Evolutionary conservation across 2,888 invertebrate genomes (phyloP), one percentile per base, ranked within the genome.

Genomic region (Boloria selene): DNA sequence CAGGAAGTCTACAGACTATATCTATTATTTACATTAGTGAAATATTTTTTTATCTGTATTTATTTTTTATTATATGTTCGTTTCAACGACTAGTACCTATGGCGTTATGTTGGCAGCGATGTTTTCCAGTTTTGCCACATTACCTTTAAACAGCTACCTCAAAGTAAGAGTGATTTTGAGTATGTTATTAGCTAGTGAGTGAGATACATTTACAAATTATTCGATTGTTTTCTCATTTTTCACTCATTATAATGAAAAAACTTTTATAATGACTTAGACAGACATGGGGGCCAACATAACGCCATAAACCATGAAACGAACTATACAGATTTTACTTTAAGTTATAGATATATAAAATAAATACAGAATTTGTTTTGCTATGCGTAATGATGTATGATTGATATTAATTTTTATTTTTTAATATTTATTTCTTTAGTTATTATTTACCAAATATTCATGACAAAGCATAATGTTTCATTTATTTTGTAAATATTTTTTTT

Each of bases 391-490:
- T n/a, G 13, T 22, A 38, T 38, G 31, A 38, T 38, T 38, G 31
- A 38, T n/a, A 22, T 26, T 5, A n/a, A 45, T 22, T 44, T 13
- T 56, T 44, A 22, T 56, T 56, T n/a, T 56, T 56, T 56, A 56
- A 44, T 56, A 56, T 56, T 56, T 59, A 59, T 59, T 49, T 31
- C 31, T 13, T 17, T 59, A 14, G n/a, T 49, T 49, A 16, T 45
- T 26, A 49, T 26, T 59, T 49, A 59, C 59, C 49, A 49, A 26
- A 49, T 7, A 26, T 17, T 49, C 47, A 38, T 47, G 47, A 3
- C 31, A 10, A 7, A 42, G 80, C 82, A 81, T 80, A 80, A 77
- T 77, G 75, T 74, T 73, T 72, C n/a, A 6, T 71, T 59, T 31
- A 61, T 54, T 26, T 61, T 64, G 64, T 69, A 64, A 56, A 67